Evolutionary conservation across 2,888 invertebrate species (phyloP), one percentile per base, ranked within the genome.

Genomic region (Xestia ashworthii): DNA sequence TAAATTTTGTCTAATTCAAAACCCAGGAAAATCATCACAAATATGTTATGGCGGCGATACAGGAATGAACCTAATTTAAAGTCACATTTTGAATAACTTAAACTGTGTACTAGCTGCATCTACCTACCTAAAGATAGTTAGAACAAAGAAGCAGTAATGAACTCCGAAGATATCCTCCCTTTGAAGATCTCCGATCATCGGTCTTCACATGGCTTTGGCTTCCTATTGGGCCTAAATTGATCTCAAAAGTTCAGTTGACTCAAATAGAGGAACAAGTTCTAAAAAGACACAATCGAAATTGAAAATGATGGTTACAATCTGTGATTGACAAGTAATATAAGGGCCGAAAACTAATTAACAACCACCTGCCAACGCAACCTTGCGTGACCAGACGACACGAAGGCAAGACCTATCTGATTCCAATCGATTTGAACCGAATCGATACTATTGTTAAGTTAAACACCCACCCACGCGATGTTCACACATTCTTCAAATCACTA

Each of bases 381-480:
- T 65, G 82, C 85, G 67, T 82, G 82, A 70, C 66, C 50, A 69
- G 25, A 68, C 22, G 3, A 60, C 58, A 58, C 50, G 32, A 53
- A 67, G 38, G n/a, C 64, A 58, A 53, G 41, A 55, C 66, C 44
- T 81, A 38, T 74, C 41, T 58, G 62, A 84, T 53, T 68, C 32
- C 16, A 69, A 68, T 41, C 76, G 71, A 84, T 84, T 71, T 46
- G 9, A 72, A 60, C 62, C 81, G 22, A 84, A 69, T 74, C 41
- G 6, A 81, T 64, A 19, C 64, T 48, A 81, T 76, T 75, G 44
- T 46, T 25, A 38, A 19, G 44, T 46, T 25, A 38, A 19, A 85
- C 16, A 4, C 41, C 64, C 71, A 81, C 68, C 64, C 71, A 81
- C 68, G 71, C 71, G 38, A 81, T 44, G 60, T 82, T 62, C 48